Base-by-base conservation (phyloP, 2,888 invertebrate genomes). In the Colletes collaris region DNA sequence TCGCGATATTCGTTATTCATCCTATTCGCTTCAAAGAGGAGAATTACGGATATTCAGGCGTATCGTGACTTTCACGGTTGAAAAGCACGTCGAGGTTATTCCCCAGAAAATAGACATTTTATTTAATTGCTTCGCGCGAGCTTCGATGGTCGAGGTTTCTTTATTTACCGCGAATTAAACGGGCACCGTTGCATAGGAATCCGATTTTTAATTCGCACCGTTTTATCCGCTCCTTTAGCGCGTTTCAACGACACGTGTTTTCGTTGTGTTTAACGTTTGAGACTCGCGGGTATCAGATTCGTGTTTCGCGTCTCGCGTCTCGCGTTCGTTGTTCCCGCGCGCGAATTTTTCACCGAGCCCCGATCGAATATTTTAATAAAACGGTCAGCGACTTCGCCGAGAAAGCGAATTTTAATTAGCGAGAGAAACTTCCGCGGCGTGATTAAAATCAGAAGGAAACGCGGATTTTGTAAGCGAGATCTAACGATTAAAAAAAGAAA, bases 331-430 rank as follows among this genome's bases (percentile, higher is more conserved):
- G 16, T 10, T 16, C 2, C 11, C n/a, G 8, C 3, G 10, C 37
- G 6, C 16, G 16, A 16, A 16, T 16, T 52, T 60, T 3, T 8
- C 5, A 8, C 13, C 10, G 3, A 8, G 11, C n/a, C 10, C 55
- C 52, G 49, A 69, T 71, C 65, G 65, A 71, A 56, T 35, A 55
- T 63, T 79, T 58, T 50, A 62, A 65, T 46, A 63, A 58, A 72
- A 70, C 66, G 71, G 72, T 59, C 79, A 78, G 58, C 62, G 70
- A 63, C 56, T 77, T 46, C 19, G 46, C 27, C 49, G 79, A 64
- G 73, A 75, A 77, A 84, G 68, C 62, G 77, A 64, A 83, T 83
- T 82, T 80, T 74, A 76, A 80, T 73, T 73, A 78, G 58, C 52
- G 27, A n/a, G 68, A 65, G 73, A 73, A 80, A 78, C 68, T 68